Percentiles rank a stretch among this genome's conserved stretches.
phyloP scores from a whole-genome alignment of 23 tunicate species.

The Trididemnum miniatum region DNA sequence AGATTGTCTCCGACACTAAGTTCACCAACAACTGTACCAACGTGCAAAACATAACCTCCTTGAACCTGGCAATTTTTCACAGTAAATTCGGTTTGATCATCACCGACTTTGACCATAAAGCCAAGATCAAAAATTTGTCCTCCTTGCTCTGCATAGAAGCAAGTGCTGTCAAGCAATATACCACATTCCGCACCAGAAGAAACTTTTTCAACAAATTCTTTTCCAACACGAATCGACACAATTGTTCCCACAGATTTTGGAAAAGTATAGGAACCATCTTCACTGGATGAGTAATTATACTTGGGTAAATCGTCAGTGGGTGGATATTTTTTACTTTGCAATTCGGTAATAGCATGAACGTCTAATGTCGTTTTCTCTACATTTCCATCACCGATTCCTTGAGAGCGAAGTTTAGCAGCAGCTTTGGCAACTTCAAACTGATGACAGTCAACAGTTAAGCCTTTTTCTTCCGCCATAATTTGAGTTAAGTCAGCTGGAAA shows the following conservation, averaged over 20 bases:
- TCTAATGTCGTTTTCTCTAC: slow-evolving; percentile 71
- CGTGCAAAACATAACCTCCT: slow-evolving; percentile 96
- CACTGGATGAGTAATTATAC: slow-evolving; percentile 59
- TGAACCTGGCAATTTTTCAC: slow-evolving; percentile 94
- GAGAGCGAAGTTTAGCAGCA: slow-evolving; percentile 54
- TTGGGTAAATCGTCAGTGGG: slow-evolving; percentile 84
- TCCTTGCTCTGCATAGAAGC: slow-evolving; percentile 97
- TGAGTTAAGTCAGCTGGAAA: slow-evolving; percentile 91
- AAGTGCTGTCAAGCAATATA: slow-evolving; percentile 75
- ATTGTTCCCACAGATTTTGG: slow-evolving; percentile 34
- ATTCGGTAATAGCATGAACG: slow-evolving; percentile 89
- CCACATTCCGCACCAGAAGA: slow-evolving; percentile 76
- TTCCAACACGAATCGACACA: slow-evolving; percentile 51
- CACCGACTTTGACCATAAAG: slow-evolving; percentile 52
- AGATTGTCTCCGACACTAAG: slow-evolving; percentile 71
- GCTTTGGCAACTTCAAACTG: slow-evolving; percentile 69
- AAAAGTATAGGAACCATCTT: slow-evolving; percentile 55
- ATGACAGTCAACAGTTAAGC: slow-evolving; percentile 61
- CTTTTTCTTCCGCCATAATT: slow-evolving; percentile 94
- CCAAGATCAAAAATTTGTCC: slow-evolving; percentile 95
- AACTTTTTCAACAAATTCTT: slow-evolving; percentile 62
- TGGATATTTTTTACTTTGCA: slow-evolving; percentile 62
- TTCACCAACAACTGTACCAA: slow-evolving; percentile 90
- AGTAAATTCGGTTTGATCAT: slow-evolving; percentile 72
- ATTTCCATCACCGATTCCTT: slow-evolving; percentile 35